Base-by-base conservation (phyloP, 2,113 vertebrate genomes). In the Lepidiolamprologus cunningtoni region DNA sequence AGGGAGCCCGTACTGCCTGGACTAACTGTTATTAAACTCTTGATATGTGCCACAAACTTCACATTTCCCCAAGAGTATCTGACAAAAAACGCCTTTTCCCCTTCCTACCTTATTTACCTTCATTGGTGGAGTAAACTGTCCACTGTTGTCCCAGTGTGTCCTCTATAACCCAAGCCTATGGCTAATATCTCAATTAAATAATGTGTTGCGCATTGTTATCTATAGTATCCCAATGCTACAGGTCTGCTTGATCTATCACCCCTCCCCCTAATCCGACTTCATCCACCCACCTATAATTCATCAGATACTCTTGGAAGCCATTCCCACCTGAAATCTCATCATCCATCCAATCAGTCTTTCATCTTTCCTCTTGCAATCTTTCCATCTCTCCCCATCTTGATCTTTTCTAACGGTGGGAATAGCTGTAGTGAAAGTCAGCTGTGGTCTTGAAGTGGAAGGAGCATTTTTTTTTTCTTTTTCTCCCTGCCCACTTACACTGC, bases 401-500 rank as follows among this genome's bases (percentile, higher is more conserved):
- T 57, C 82, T 84, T 81, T 53, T 91, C 92, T 83, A 68, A 88
- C 63, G 35, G 86, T 95, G 95, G 93, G 93, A 96, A 95, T 88
- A 85, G 92, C 93, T 90, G 42, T 21, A 87, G 93, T 90, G 93
- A 92, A 78, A 90, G 89, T 93, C 90, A 86, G 86, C 89, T 90
- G 92, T 93, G 93, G 93, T 92, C 86, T 86, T 84, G 80, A 92
- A 94, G 94, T 93, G 94, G 94, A 94, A 95, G 92, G 95, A 92
- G 91, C 53, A 76, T 79, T 58, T 82, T 80, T 85, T 71, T 86
- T 76, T 80, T 58, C 78, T 87, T 33, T 87, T 87, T 81, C 83
- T 93, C 92, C 93, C 81, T 88, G 90, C 88, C 90, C 71, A 99
- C 99, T 99, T 98, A 99, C 99, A 99, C 96, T 99, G 99, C 96